Base-by-base conservation (phyloP, 2,113 vertebrate species). In the Macrotus californicus region DNA sequence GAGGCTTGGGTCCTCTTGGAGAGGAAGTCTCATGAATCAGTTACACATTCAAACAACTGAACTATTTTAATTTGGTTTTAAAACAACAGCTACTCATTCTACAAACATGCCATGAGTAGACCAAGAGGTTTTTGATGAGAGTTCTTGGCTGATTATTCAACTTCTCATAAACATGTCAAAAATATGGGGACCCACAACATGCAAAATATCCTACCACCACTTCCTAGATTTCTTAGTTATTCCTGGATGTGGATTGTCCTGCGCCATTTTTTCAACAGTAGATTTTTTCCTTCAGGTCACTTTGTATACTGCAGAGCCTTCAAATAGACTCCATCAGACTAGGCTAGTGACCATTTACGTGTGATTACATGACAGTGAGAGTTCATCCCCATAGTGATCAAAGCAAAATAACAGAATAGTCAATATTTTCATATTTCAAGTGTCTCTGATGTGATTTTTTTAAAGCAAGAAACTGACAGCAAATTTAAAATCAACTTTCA, bases 401-500 rank as follows among this genome's bases (percentile, higher is more conserved):
- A 87, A 41, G 26, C 26, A 85, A 92, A 92, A 61, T 80, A 75
- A 96, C 6, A 92, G 19, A 54, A 50, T 21, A 89, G 43, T 76
- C 54, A 50, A 48, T 41, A 43, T 67, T 80, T 91, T 95, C 56
- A 89, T 72, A 87, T 48, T 59, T 85, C 16, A 7, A n/a, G 14
- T 64, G 39, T 7, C 50, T 10, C 48, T 56, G n/a, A 87, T 67
- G 6, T 73, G 41, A 84, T 43, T 75, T 80, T 92, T 75, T 92
- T 67, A 85, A 96, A 59, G 76, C 34, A 79, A 87, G 52, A 5
- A 79, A 75, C n/a, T 26, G 26, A 87, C 2, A 73, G 18, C 3
- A 86, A 41, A 92, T 90, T 94, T 64, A 81, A 67, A 90, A 70
- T 77, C 66, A 90, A 80, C 54, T 83, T 93, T 79, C 46, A 92